These are phyloP conservation scores for Paguma larvata DNA, from an alignment of 2,797 vertebrate genomes.

Conservation along the genomic window DNA sequence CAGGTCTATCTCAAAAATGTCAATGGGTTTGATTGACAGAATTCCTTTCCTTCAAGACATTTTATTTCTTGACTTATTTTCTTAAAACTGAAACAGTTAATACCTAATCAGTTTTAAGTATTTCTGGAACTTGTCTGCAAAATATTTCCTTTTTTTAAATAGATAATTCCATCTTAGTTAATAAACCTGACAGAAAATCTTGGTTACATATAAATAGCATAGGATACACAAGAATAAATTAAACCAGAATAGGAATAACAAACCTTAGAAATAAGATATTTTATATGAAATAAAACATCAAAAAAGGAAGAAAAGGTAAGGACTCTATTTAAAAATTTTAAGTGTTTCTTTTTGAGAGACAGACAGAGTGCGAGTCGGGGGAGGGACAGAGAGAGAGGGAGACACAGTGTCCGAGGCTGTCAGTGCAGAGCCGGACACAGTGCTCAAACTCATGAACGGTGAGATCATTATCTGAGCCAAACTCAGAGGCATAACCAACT, in stretches of 20 bases:
- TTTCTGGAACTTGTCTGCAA: neutral
- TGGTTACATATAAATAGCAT: neutral
- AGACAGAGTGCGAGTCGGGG: no score
- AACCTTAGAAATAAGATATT: neutral
- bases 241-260: neutral
- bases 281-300: neutral
- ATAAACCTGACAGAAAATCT: neutral
- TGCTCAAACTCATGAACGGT: no score
- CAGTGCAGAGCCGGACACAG: no score
- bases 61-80: neutral
- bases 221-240: neutral
- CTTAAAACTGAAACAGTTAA: neutral
- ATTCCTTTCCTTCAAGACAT: neutral
- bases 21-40: neutral
- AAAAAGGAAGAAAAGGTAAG: neutral
- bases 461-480: no score
- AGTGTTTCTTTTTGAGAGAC: no score
- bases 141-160: neutral
- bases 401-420: no score
- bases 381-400: no score
- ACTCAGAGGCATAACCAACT: no score
- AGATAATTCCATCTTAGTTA: neutral
- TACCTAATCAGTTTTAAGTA: neutral
- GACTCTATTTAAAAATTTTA: no score
- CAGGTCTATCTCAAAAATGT: neutral